Evolutionary conservation across 2,797 vertebrate genomes (phyloP).

Genomic region (Cryptoprocta ferox): DNA sequence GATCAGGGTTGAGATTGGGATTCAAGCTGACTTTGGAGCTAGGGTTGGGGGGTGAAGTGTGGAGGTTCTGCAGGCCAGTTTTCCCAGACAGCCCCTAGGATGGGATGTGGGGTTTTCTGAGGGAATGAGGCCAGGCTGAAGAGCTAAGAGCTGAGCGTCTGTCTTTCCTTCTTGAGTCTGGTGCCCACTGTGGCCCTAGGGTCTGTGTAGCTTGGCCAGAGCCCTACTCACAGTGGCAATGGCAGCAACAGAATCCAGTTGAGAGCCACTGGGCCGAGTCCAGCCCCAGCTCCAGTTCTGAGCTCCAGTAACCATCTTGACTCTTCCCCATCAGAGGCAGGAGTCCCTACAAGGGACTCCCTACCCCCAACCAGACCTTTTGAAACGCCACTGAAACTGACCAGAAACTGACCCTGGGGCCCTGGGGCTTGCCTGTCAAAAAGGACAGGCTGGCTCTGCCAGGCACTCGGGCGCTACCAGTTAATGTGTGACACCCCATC

Average conservation of each 20-base stretch:
- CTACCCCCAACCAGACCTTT: neutral
- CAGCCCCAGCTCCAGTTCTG: neutral
- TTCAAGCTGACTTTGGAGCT: neutral
- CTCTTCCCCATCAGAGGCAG: neutral
- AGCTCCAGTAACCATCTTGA: neutral
- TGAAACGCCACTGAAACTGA: constrained; percentile 52
- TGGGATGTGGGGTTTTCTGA: neutral
- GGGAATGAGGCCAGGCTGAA: neutral
- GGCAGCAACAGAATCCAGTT: neutral
- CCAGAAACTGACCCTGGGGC: constrained; percentile 29
- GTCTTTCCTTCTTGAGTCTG: neutral
- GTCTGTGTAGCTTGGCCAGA: constrained; percentile 69
- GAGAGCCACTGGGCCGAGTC: neutral
- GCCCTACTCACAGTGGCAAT: neutral
- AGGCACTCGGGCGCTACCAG: neutral
- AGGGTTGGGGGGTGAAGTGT: neutral
- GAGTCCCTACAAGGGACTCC: neutral
- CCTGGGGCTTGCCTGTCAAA: constrained; percentile 24
- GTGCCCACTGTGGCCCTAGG: neutral
- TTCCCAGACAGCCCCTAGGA: neutral
- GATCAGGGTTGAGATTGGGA: neutral
- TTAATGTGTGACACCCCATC: constrained; percentile 70
- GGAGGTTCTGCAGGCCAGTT: neutral
- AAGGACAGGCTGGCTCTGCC: neutral
- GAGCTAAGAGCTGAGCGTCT: neutral